Evolutionary conservation across 30 jellyfish, hydroid and myxozoan species (phyloP), one percentile per base, ranked within the genome.

Genomic region (Phacellophora camtschatica): DNA sequence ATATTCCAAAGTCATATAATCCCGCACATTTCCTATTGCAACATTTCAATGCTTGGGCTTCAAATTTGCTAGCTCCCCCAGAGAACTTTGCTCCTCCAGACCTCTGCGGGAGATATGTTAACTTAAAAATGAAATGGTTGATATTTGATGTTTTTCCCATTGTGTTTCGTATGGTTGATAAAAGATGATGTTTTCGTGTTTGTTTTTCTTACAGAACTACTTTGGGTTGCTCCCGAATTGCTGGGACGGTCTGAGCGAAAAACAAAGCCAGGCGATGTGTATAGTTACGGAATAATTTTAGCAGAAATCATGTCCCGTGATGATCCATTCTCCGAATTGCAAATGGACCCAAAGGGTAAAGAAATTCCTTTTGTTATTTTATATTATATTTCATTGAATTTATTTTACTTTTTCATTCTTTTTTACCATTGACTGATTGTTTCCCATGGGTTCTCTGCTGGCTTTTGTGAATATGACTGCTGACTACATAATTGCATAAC

Each of bases 161-260:
- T 0, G 16, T 16, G 32, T 0, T 22, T n/a, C 11, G 9, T 0
- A 6, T 4, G 20, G 5, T 5, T 4, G 10, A 43, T 12, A 43
- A 18, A 8, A 49, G 19, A 43, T 42, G 27, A 10, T 66, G 18
- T 51, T 54, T 10, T 34, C n/a, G 9, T 53, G 2, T 34, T 62
- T 16, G 18, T 39, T 9, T 79, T 23, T 13, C 24, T 36, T 78
- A 33, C 43, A 93, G 97, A 86, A 29, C 39, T 93, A 49, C 87
- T 77, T 19, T 93, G 97, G 99, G 83, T 59, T 10, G 96, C 97
- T 11, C 97, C 97, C 28, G 99, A 86, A 66, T 83, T 85, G 20
- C 85, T 84, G 15, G 81, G 80, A 6, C 70, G 87, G 2, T 59
- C 92, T 42, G 86, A 70, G 39, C 83, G 81, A 22, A 93, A 86